Evolutionary conservation across 2,888 invertebrate species (phyloP), one percentile per base, ranked within the genome.

Genomic region (Pseudococcus jackbeardsleyi): DNA sequence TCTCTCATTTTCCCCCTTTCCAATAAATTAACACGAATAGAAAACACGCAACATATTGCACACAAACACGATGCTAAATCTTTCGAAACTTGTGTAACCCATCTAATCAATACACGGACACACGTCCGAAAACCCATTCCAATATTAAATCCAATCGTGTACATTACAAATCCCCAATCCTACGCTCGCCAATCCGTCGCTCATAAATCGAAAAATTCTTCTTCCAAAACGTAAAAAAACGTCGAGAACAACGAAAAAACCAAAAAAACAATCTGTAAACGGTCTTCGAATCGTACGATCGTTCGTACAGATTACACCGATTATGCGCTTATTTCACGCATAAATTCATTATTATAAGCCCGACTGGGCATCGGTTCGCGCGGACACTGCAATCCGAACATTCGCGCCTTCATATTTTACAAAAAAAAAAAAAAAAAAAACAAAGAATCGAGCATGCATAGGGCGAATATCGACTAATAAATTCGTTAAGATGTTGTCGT

Each of bases 261-360:
- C 19, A 1, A 19, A 1, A 64, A 64, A 64, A 54, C 54, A 54
- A 54, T n/a, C n/a, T 54, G n/a, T 50, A 54, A 54, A n/a, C 15
- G n/a, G n/a, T n/a, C 4, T 2, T 33, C 5, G 22, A 68, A 26
- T 15, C 33, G 17, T 72, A 33, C 72, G 72, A 72, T 72, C 33
- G 64, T 19, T 11, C 17, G 0, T 2, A 17, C 72, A 72, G 72
- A 72, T 72, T 72, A 72, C 17, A 15, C 8, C 72, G 72, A 72
- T 72, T 72, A 72, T 72, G 72, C 33, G 72, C 33, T 33, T 72
- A 72, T 72, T 72, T 72, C 72, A 72, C 72, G 72, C 72, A 72
- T 72, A 72, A 72, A 72, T 72, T 72, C 72, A 72, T 72, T 72
- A 72, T 33, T 9, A n/a, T n/a, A 19, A 72, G 26, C 12, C 33